phyloP scores from a whole-genome alignment of 92 coral and sea anemone genomes.

The Porites cylindrica region DNA sequence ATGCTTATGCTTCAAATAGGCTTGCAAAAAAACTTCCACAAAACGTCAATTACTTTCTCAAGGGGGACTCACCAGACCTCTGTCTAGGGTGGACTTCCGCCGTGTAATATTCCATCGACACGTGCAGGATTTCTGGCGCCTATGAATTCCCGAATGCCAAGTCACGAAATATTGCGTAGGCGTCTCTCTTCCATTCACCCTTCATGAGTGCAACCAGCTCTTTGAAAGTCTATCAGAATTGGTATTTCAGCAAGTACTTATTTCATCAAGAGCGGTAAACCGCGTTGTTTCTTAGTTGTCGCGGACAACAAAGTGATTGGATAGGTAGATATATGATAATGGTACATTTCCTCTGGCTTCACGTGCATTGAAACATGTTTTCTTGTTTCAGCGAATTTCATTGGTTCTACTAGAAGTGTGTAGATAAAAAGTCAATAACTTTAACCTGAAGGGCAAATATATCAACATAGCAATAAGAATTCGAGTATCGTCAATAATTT shows the following conservation, averaged over 20 bases:
- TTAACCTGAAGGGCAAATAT: background rate
- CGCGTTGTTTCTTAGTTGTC: background rate
- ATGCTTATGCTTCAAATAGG: no score
- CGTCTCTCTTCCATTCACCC: background rate
- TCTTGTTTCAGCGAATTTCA: background rate
- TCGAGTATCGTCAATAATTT: no score
- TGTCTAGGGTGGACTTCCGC: background rate
- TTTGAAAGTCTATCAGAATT: background rate
- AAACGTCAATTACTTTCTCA: no score
- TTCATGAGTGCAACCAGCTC: background rate
- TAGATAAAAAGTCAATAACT: slow-evolving; percentile 11
- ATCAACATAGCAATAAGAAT: background rate
- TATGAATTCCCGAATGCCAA: background rate
- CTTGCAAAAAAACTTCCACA: no score
- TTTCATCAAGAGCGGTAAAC: no score
- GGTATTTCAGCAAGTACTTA: no score
- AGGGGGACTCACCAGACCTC: background rate
- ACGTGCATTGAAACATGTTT: background rate
- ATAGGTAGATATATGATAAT: slow-evolving; percentile 10
- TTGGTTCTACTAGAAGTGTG: slow-evolving; percentile 8
- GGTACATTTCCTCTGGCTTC: slow-evolving; percentile 19
- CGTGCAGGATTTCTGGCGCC: background rate
- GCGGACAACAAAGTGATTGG: background rate
- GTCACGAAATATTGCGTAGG: slow-evolving; percentile 23
- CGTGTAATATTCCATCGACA: background rate